Percentiles rank a stretch among this genome's conserved stretches.
These are phyloP conservation scores for Danaus plexippus DNA, from an alignment of 1,140 invertebrate species.

Conservation along the genomic window DNA sequence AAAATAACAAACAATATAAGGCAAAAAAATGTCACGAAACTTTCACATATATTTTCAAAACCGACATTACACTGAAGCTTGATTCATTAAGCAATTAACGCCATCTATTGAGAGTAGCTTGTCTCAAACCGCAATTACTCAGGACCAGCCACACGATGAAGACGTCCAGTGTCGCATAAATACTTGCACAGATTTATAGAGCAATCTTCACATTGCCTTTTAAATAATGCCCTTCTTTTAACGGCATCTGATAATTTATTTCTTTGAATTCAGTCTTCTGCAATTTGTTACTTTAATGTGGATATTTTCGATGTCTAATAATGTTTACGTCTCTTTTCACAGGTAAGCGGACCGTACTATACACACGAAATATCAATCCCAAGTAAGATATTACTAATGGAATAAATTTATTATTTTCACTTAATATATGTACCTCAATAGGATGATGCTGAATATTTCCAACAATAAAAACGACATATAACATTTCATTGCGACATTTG, in stretches of 20 bases:
- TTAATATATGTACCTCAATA: no score
- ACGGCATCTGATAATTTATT: slow-evolving; percentile 15
- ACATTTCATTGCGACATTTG: slow-evolving; percentile 60
- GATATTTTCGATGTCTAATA: slow-evolving; percentile 3
- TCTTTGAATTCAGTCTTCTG: neutral
- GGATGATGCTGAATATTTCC: no score
- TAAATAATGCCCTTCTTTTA: slow-evolving; percentile 28
- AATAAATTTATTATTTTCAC: no score
- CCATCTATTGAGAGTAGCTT: slow-evolving; percentile 52
- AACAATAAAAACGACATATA: slow-evolving; percentile 24
- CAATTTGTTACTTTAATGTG: slow-evolving; percentile 6
- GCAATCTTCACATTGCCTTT: slow-evolving; percentile 46
- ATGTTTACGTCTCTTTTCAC: slow-evolving; percentile 2
- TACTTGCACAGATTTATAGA: slow-evolving; percentile 54
- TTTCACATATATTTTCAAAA: slow-evolving; percentile 4
- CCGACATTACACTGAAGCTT: slow-evolving; percentile 21
- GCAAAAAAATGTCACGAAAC: slow-evolving; percentile 1
- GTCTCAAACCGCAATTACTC: slow-evolving; percentile 53
- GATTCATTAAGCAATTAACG: slow-evolving; percentile 60
- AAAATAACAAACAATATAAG: slow-evolving; percentile 1
- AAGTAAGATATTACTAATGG: slow-evolving; percentile 25
- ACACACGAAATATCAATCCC: slow-evolving; percentile 48
- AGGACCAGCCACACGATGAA: slow-evolving; percentile 32
- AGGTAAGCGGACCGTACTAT: slow-evolving; percentile 19
- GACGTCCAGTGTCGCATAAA: slow-evolving; percentile 39